Base-by-base conservation (phyloP, 1,140 invertebrate species). In the Galleria mellonella region DNA sequence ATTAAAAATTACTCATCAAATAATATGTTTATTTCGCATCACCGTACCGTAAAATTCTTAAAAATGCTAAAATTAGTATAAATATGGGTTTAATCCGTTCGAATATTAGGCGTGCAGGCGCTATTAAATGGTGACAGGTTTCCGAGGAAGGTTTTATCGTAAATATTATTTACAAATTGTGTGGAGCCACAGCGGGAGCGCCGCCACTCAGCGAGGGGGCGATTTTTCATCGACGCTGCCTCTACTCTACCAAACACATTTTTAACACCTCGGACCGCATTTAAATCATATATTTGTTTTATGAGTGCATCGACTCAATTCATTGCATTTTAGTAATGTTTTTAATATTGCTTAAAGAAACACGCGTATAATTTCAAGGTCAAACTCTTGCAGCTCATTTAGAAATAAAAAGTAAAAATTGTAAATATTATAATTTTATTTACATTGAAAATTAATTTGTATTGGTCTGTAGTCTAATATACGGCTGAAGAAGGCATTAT, bases 141-240 rank as follows among this genome's bases (percentile, higher is more conserved):
- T 66, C 54, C 57, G 50, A 47, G 61, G 66, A 70, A 65, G 54
- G 67, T 68, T 73, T 75, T 68, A 64, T 77, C 75, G 69, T 78
- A 79, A 79, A 79, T 81, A 78, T 79, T 69, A 70, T 69, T 68
- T 55, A 72, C 65, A 76, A 79, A 73, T 76, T 81, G 79, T 73
- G 64, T 51, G 62, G 45, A 64, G 57, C 58, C 75, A 2, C 81
- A 78, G 77, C 81, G 69, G 81, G 77, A 48, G 72, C 65, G 65
- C 47, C 53, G 11, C 45, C 49, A 69, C 79, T 53, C 79, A 78
- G 81, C 76, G 65, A 75, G 77, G 72, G 78, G 78, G 68, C 81
- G 69, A 84, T 83, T 81, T 79, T 70, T 84, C 81, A 84, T 72
- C 68, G 63, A 53, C 40, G 44, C 62, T 69, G 69, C 69, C 77